These are phyloP conservation scores for Apodemia duryi DNA, from an alignment of 2,888 invertebrate genomes.

Conservation along the genomic window DNA sequence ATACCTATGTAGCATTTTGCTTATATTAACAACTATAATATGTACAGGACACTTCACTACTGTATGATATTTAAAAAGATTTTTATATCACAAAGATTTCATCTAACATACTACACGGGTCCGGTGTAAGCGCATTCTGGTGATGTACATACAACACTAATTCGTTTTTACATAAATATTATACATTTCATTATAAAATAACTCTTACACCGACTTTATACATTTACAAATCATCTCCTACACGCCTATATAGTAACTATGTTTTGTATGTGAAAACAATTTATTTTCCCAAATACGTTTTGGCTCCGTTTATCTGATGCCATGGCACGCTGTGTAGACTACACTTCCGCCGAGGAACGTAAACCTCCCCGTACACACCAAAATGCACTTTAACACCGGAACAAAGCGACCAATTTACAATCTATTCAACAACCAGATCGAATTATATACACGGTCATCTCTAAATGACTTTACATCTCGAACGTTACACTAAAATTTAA, in stretches of 20 bases:
- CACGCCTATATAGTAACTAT: constrained; percentile 4
- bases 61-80: constrained; percentile 59
- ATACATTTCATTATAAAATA: constrained; percentile 18
- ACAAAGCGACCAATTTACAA: constrained; percentile 55
- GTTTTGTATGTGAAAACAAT: background rate
- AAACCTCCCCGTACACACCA: constrained; percentile 32
- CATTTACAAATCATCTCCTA: constrained; percentile 6
- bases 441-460: constrained; percentile 58
- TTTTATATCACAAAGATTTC: constrained; percentile 72
- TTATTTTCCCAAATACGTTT: no score
- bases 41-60: constrained; percentile 53
- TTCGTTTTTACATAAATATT: constrained; percentile 18
- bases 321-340: constrained; percentile 17
- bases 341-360: constrained; percentile 20
- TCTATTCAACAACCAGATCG: constrained; percentile 59
- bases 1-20: constrained; percentile 56
- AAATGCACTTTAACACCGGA: constrained; percentile 48
- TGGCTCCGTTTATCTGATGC: no score
- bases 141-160: constrained; percentile 22
- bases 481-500: constrained; percentile 31
- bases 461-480: constrained; percentile 28
- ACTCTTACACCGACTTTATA: constrained; percentile 10
- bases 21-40: constrained; percentile 59
- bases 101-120: constrained; percentile 57
- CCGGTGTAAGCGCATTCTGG: constrained; percentile 46